A percentile compares a stretch with the other conserved stretches of the same genome.
Conservation (phyloP, 2,797 vertebrate genomes). For the Chromobotia macracanthus region DNA sequence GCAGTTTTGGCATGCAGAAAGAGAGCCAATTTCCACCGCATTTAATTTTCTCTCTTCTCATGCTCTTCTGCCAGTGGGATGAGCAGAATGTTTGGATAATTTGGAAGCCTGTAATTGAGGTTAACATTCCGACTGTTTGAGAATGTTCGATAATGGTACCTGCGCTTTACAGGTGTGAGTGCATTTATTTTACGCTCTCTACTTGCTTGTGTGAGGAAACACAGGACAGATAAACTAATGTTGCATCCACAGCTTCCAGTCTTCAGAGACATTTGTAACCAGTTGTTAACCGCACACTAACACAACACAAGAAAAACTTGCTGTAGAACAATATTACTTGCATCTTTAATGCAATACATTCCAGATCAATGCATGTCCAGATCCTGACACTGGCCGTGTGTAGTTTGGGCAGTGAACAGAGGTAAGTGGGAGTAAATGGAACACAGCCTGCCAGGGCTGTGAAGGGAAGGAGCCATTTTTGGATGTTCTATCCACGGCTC, state of each 20-base stretch:
- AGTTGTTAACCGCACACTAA: slow-evolving; percentile 20
- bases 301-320: slow-evolving; percentile 14
- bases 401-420: slow-evolving; percentile 49
- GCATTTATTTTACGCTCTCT: slow-evolving; percentile 23
- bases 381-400: slow-evolving; percentile 26
- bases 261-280: slow-evolving; percentile 33
- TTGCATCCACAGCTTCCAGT: slow-evolving; percentile 8
- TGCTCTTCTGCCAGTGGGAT: slow-evolving; percentile 32
- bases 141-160: slow-evolving; percentile 56
- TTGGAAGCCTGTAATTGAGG: slow-evolving; percentile 72
- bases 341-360: slow-evolving; percentile 42
- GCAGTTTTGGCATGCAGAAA: slow-evolving; percentile 50
- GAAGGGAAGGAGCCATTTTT: slow-evolving; percentile 37
- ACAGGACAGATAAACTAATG: slow-evolving; percentile 3
- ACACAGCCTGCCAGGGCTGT: neutral
- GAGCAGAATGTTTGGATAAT: slow-evolving; percentile 48
- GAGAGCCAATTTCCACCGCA: slow-evolving; percentile 59
- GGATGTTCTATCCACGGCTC: slow-evolving; percentile 49
- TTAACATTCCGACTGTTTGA: slow-evolving; percentile 73
- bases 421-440: no score
- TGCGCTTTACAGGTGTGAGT: slow-evolving; percentile 51
- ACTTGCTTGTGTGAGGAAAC: slow-evolving; percentile 12
- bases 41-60: slow-evolving; percentile 73
- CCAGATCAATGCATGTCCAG: slow-evolving; percentile 16
- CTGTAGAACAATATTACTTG: slow-evolving; percentile 21